Base-by-base conservation (phyloP, 2,888 invertebrate species). In the Cheilosia impressa region DNA sequence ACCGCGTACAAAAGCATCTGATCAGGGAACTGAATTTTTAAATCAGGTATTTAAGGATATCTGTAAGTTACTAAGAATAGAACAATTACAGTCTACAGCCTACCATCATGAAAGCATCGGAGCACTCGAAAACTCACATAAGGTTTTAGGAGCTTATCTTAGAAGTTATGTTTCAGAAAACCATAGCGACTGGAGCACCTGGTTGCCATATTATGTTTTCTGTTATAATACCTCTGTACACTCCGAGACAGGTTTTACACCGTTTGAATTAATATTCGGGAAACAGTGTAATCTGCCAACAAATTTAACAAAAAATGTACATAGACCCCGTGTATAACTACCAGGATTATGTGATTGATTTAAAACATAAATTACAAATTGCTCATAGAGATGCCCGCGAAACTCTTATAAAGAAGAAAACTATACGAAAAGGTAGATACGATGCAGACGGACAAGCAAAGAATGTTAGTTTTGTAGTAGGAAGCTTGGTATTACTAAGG, bases 91-190 rank as follows among this genome's bases (percentile, higher is more conserved):
- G n/a, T 43, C 43, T 1, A 43, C 43, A 3, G 43, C 43, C 1
- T 43, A 43, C n/a, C n/a, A 43, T 4, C 43, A 68, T 4, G 55
- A 68, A 45, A 66, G 41, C n/a, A 66, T 66, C 34, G 66, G 66
- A 66, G 52, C 66, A 2, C 38, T 66, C 4, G 66, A 68, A 45
- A 68, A 68, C 4, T 55, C 68, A 0, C 58, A 58, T 45, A 71
- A 71, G 2, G 71, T 58, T 17, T 24, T 24, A 5, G 24, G 24
- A 24, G 24, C 24, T 0, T 24, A 24, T 24, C 24, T 24, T 4
- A 24, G 71, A 24, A 71, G 38, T 22, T 71, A 71, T 2, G 60
- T 71, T 1, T 68, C 43, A 7, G 66, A 55, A 19, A 65, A 68
- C 31, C 55, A 68, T 43, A 31, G 15, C 0, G 52, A 52, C 4